Conservation (phyloP, 2,113 vertebrate genomes). For the Salvelinus namaycush region DNA sequence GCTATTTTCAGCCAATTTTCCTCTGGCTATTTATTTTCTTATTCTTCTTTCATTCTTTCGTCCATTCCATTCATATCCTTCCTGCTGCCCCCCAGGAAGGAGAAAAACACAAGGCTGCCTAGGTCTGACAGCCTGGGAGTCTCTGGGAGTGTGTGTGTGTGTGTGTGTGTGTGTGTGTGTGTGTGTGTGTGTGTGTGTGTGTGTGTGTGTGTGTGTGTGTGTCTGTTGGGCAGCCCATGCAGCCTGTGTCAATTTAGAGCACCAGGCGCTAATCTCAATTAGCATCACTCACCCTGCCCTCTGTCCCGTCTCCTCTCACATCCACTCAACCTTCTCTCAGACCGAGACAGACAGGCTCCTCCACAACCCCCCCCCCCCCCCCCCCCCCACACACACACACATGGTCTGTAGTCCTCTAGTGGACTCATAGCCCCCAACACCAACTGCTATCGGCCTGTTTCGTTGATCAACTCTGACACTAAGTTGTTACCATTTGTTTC, state of each 20-base stretch:
- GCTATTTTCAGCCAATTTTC: conserved; percentile 33
- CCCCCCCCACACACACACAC: not conserved
- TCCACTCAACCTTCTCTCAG: not conserved
- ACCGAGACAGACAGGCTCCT: conserved; percentile 57
- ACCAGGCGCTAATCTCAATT: conserved; percentile 68
- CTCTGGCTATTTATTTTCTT: conserved; percentile 21
- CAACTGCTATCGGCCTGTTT: conserved; percentile 70
- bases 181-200: too few species aligned
- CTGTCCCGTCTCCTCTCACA: conserved; percentile 37
- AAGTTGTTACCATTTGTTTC: conserved; percentile 65
- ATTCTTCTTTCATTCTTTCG: conserved; percentile 19
- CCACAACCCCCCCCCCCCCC: conserved; percentile 27
- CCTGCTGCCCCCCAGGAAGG: conserved; percentile 27
- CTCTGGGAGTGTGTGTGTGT: conserved; percentile 17
- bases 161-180: too few species aligned
- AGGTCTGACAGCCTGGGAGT: conserved; percentile 49
- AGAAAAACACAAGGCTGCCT: conserved; percentile 52
- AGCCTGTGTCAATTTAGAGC: conserved; percentile 61
- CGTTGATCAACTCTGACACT: conserved; percentile 70
- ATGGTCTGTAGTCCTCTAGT: conserved; percentile 9
- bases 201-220: too few species aligned
- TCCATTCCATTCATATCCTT: conserved; percentile 40
- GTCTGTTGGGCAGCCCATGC: conserved; percentile 15
- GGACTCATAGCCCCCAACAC: conserved; percentile 37
- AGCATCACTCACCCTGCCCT: conserved; percentile 61